Conservation (phyloP, 2,888 invertebrate species). For the Glaucopsyche alexis region DNA sequence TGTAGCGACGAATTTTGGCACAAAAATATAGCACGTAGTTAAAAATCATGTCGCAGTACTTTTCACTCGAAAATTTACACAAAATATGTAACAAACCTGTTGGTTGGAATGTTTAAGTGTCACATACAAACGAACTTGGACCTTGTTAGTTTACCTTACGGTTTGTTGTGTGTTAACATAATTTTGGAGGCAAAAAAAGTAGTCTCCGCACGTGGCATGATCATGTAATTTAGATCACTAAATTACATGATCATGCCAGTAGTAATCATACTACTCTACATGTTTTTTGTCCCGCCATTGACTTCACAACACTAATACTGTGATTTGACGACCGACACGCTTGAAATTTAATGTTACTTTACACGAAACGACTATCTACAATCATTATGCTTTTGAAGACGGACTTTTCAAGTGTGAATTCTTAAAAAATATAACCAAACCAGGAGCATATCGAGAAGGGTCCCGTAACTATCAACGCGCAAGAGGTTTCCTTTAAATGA, state of each 20-base stretch:
- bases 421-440: too few species aligned
- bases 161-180: background rate
- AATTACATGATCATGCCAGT: too few species aligned
- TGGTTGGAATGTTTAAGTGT: background rate
- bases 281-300: constrained; percentile 49
- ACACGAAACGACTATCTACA: too few species aligned
- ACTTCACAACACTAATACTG: constrained; percentile 43
- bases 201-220: constrained; percentile 49
- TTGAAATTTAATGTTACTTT: background rate
- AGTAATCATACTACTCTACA: constrained; percentile 56
- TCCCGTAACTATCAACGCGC: too few species aligned
- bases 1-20: background rate
- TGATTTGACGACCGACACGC: background rate
- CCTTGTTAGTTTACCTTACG: background rate
- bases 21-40: constrained; percentile 17
- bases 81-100: constrained; percentile 21
- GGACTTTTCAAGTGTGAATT: too few species aligned
- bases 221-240: constrained; percentile 59
- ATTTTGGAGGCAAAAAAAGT: constrained; percentile 37
- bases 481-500: too few species aligned
- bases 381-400: too few species aligned
- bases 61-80: constrained; percentile 13
- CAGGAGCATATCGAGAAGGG: too few species aligned
- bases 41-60: constrained; percentile 7
- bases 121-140: background rate